Evolutionary conservation across 2,888 invertebrate species (phyloP).

Genomic region (Megastigmus dorsalis): DNA sequence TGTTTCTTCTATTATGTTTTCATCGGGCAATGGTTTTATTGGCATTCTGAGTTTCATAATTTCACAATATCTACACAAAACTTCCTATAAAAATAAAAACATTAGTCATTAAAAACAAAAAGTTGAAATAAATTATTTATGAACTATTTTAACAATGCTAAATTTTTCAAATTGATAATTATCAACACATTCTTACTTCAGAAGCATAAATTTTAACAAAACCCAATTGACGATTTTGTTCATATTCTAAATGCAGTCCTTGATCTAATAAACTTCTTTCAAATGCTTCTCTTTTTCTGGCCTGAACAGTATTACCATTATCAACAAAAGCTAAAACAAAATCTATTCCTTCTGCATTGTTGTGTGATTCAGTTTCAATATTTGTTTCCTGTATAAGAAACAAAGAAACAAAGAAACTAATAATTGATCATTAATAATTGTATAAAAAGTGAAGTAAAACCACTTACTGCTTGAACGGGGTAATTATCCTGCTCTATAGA

Average conservation of each 20-base stretch:
- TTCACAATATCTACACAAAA: slow-evolving; percentile 84
- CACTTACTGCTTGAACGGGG: slow-evolving; percentile 42
- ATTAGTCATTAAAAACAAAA: neutral
- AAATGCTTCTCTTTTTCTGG: slow-evolving; percentile 71
- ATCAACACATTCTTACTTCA: slow-evolving; percentile 68
- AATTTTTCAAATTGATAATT: neutral
- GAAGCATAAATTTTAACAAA: slow-evolving; percentile 87
- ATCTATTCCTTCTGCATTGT: slow-evolving; percentile 75
- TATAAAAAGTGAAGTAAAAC: neutral
- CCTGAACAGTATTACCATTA: slow-evolving; percentile 67
- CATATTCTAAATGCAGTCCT: slow-evolving; percentile 79
- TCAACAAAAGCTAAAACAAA: slow-evolving; percentile 80
- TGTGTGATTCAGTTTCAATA: slow-evolving; percentile 45
- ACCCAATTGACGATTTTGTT: slow-evolving; percentile 79
- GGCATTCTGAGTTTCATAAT: slow-evolving; percentile 86
- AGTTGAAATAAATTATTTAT: neutral
- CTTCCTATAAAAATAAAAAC: slow-evolving; percentile 73
- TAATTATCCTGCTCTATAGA: slow-evolving; percentile 58
- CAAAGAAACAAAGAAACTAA: neutral
- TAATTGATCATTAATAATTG: neutral
- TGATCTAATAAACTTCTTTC: slow-evolving; percentile 73
- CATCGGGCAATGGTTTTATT: slow-evolving; percentile 76
- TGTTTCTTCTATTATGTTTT: slow-evolving; percentile 58
- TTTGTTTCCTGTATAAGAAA: slow-evolving; percentile 52
- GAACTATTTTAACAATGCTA: neutral